Base-by-base conservation (phyloP, 2,797 vertebrate genomes). In the Crocodylus rhombifer region DNA sequence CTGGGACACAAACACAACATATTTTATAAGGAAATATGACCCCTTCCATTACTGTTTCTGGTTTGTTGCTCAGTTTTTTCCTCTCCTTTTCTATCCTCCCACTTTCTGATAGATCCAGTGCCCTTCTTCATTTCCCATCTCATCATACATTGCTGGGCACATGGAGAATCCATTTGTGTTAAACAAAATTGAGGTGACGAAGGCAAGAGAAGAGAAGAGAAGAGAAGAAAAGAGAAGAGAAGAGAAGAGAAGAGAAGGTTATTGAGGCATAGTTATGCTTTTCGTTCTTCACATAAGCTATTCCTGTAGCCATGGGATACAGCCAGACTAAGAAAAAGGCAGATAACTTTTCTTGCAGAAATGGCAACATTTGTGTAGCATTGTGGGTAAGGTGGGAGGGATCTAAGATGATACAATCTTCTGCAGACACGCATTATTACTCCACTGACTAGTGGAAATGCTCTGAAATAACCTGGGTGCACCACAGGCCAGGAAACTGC, bases 41-140 rank as follows among this genome's bases (percentile, higher is more conserved):
- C 2, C 7, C 17, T n/a, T 61, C 14, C 21, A 58, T 21, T 26
- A 58, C 28, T 7, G 78, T 33, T 61, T 16, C 3, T 57, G 42
- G 26, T 58, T 83, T 78, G 15, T 5, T 58, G 26, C 25, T 36
- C 21, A 20, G 57, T 30, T 26, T 58, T 42, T 26, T 11, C 42
- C 14, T 62, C n/a, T 36, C 0, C 11, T 77, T 83, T 26, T 71
- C 16, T n/a, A 4, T 11, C 58, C 61, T 60, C 69, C n/a, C 17
- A 77, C 36, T 15, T 0, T 1, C 71, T 28, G 69, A 1, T 51
- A 73, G 33, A 51, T 42, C 7, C 12, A 26, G n/a, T 57, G 28
- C 25, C 0, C 0, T 26, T 64, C 80, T 5, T n/a, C 20, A 3
- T 17, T 12, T 42, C 63, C 1, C 63, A 20, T 1, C 23, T 14